Conservation (phyloP, 2,888 invertebrate genomes). For the Nipponacmea schrenckii region DNA sequence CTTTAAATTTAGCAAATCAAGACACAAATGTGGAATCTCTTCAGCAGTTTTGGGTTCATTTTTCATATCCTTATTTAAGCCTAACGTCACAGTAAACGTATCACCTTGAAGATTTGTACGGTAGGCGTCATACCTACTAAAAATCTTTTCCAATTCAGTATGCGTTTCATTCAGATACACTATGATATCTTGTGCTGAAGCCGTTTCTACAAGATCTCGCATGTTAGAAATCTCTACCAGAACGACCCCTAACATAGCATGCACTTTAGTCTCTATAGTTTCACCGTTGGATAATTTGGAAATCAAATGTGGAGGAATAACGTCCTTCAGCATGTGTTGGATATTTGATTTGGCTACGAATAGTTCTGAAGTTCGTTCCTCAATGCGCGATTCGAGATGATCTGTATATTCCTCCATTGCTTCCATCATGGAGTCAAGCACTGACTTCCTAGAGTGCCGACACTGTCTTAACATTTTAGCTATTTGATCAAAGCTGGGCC, state of each 20-base stretch:
- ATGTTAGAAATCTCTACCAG: slow-evolving; percentile 25
- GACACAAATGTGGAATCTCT: slow-evolving; percentile 24
- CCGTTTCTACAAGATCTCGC: slow-evolving; percentile 1
- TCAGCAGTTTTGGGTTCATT: slow-evolving; percentile 20
- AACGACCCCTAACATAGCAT: slow-evolving; percentile 30
- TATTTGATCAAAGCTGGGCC: slow-evolving; percentile 54
- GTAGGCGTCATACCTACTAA: neutral
- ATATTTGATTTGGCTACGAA: slow-evolving; percentile 41
- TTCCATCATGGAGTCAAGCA: slow-evolving; percentile 64
- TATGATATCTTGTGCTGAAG: slow-evolving; percentile 17
- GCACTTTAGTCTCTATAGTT: slow-evolving; percentile 38
- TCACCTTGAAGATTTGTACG: slow-evolving; percentile 10
- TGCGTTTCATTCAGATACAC: slow-evolving; percentile 21
- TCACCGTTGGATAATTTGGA: slow-evolving; percentile 38
- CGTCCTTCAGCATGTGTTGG: slow-evolving; percentile 47
- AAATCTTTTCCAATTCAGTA: slow-evolving; percentile 18
- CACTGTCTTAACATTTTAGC: slow-evolving; percentile 46
- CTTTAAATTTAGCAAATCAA: slow-evolving; percentile 24
- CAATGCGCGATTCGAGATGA: slow-evolving; percentile 56
- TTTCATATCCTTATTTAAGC: slow-evolving; percentile 22
- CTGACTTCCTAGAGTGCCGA: slow-evolving; percentile 48
- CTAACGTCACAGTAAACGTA: slow-evolving; percentile 15
- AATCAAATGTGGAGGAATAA: slow-evolving; percentile 53
- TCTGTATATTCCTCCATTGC: slow-evolving; percentile 59
- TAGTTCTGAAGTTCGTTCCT: slow-evolving; percentile 52